Percentiles rank a stretch among this genome's conserved stretches.
Conservation (phyloP, 2,113 vertebrate genomes). For the Dryoscopus gambensis region DNA sequence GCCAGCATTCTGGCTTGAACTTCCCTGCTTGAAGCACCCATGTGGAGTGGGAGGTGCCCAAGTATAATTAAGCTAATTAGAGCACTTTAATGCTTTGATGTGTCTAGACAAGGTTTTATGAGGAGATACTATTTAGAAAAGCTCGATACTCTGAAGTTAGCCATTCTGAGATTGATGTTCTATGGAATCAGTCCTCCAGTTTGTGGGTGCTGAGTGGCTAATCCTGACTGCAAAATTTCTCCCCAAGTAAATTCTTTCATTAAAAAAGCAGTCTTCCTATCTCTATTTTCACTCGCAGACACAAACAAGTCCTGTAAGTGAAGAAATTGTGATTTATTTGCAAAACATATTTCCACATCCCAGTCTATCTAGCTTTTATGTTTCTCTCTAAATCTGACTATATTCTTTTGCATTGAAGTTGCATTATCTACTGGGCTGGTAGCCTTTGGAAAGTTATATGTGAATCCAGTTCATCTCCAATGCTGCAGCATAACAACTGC, state of each 20-base stretch:
- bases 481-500: background rate
- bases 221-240: background rate
- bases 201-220: background rate
- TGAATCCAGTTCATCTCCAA: background rate
- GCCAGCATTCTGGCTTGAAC: background rate
- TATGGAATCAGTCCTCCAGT: background rate
- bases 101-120: background rate
- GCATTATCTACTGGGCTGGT: background rate
- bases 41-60: background rate
- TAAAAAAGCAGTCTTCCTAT: background rate
- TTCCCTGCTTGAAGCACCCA: background rate
- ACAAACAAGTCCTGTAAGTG: background rate
- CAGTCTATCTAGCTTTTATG: background rate
- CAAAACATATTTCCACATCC: background rate
- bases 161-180: background rate
- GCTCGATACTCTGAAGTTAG: background rate
- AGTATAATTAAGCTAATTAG: background rate
- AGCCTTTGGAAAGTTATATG: background rate
- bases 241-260: background rate
- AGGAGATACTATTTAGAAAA: background rate
- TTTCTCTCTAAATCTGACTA: background rate
- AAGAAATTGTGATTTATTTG: background rate
- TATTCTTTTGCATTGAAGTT: background rate
- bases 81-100: background rate
- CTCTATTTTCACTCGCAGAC: background rate